These are phyloP conservation scores for Athetis lepigone DNA, from an alignment of 2,888 invertebrate genomes.

Conservation along the genomic window DNA sequence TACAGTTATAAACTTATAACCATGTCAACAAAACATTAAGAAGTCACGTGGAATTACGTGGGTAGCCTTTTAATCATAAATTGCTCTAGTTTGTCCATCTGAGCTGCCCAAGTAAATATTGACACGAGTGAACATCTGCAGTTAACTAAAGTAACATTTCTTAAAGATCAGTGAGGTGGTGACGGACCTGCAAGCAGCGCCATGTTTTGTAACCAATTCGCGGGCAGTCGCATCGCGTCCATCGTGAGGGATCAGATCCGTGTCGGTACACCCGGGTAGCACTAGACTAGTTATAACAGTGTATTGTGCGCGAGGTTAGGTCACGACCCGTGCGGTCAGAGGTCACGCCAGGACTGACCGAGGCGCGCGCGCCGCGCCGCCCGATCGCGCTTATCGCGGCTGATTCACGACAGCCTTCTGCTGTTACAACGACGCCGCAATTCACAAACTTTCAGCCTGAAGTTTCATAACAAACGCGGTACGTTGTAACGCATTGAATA, in stretches of 20 bases:
- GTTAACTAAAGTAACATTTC: neutral
- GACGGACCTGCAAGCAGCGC: slow-evolving; percentile 76
- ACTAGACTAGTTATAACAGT: slow-evolving; percentile 29
- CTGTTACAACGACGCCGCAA: slow-evolving; percentile 44
- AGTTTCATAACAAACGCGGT: slow-evolving; percentile 8
- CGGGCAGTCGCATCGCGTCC: slow-evolving; percentile 72
- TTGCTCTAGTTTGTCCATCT: neutral
- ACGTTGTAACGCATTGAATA: neutral
- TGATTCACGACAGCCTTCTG: slow-evolving; percentile 74
- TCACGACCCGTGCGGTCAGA: slow-evolving; percentile 80
- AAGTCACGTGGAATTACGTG: slow-evolving; percentile 4
- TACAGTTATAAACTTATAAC: neutral
- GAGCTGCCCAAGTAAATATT: neutral
- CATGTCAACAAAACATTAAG: slow-evolving; percentile 5
- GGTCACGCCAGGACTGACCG: slow-evolving; percentile 80
- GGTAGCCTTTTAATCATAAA: neutral
- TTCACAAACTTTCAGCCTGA: slow-evolving; percentile 40
- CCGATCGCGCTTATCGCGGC: slow-evolving; percentile 72
- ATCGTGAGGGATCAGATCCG: slow-evolving; percentile 57
- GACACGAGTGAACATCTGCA: neutral
- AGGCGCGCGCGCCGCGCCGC: slow-evolving; percentile 43
- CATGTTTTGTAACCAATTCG: slow-evolving; percentile 78
- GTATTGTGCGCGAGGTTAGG: slow-evolving; percentile 22
- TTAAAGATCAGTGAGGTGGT: neutral
- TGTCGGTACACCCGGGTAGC: slow-evolving; percentile 12